A percentile compares a stretch with the other conserved stretches of the same genome.
These are phyloP conservation scores for Belgica antarctica DNA, from an alignment of 2,888 invertebrate species.

Conservation along the genomic window DNA sequence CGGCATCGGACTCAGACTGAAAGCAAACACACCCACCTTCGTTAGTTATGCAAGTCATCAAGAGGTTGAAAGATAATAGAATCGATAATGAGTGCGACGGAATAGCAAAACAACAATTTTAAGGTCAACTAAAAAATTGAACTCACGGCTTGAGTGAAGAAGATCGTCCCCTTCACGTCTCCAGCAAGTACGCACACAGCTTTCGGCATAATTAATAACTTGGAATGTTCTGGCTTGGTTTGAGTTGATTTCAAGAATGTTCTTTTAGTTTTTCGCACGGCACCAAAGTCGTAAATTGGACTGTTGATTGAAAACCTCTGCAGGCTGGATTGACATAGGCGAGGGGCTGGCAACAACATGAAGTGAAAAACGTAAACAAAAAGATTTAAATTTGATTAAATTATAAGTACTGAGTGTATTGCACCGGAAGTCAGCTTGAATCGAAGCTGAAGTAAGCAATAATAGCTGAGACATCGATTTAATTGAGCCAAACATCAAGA, in stretches of 20 bases:
- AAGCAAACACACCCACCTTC: conserved; percentile 48
- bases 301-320: too few relatives aligned
- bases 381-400: not conserved
- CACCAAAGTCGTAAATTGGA: conserved; percentile 7
- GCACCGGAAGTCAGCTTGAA: too few relatives aligned
- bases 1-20: conserved; percentile 64
- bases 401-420: too few relatives aligned
- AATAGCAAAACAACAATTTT: too few relatives aligned
- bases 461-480: too few relatives aligned
- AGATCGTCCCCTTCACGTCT: conserved; percentile 78
- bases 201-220: conserved; percentile 55
- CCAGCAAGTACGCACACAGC: conserved; percentile 87
- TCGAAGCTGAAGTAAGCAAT: too few relatives aligned
- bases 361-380: conserved; percentile 25
- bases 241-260: conserved; percentile 4
- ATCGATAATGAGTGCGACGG: not conserved
- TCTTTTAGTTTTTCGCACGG: conserved; percentile 22
- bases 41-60: conserved; percentile 11
- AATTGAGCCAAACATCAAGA: too few relatives aligned
- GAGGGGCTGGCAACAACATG: too few relatives aligned
- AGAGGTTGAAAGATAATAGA: not conserved
- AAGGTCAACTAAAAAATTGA: not conserved
- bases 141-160: conserved; percentile 73
- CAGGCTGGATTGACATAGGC: too few relatives aligned
- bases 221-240: conserved; percentile 32